Percentiles rank a stretch among this genome's conserved stretches.
These are phyloP conservation scores for Drosophila ananassae DNA, from an alignment of 1,140 invertebrate genomes.

Conservation along the genomic window DNA sequence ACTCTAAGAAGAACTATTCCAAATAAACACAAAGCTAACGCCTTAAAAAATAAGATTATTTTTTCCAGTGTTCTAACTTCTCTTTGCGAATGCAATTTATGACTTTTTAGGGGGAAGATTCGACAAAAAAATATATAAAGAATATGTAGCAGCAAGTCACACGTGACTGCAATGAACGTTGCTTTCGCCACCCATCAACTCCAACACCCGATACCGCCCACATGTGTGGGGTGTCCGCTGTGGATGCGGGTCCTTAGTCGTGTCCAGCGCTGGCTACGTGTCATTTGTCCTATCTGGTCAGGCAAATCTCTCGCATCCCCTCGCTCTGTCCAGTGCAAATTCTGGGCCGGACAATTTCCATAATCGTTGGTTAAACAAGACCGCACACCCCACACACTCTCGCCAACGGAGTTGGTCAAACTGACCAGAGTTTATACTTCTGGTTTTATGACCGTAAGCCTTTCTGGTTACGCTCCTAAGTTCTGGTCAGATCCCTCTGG, in stretches of 20 bases:
- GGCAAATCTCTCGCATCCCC: constrained; percentile 56
- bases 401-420: constrained; percentile 45
- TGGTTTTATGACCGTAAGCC: constrained; percentile 63
- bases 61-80: constrained; percentile 11
- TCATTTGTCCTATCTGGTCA: constrained; percentile 75
- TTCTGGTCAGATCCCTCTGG: constrained; percentile 23
- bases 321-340: constrained; percentile 1
- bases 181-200: constrained; percentile 15
- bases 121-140: constrained; percentile 21
- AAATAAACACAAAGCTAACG: too few species aligned
- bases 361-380: constrained; percentile 81
- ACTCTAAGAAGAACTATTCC: neutral
- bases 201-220: constrained; percentile 39
- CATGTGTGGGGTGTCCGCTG: constrained; percentile 71
- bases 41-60: neutral
- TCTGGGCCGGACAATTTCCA: constrained; percentile 65
- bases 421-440: constrained; percentile 61
- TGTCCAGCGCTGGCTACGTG: constrained; percentile 60
- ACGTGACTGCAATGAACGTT: constrained; percentile 69
- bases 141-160: constrained; percentile 41
- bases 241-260: constrained; percentile 64
- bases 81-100: constrained; percentile 69
- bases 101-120: constrained; percentile 30
- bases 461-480: constrained; percentile 32
- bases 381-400: constrained; percentile 47